Evolutionary conservation across 2,888 invertebrate genomes (phyloP), one percentile per base, ranked within the genome.

Genomic region (Athetis lepigone): DNA sequence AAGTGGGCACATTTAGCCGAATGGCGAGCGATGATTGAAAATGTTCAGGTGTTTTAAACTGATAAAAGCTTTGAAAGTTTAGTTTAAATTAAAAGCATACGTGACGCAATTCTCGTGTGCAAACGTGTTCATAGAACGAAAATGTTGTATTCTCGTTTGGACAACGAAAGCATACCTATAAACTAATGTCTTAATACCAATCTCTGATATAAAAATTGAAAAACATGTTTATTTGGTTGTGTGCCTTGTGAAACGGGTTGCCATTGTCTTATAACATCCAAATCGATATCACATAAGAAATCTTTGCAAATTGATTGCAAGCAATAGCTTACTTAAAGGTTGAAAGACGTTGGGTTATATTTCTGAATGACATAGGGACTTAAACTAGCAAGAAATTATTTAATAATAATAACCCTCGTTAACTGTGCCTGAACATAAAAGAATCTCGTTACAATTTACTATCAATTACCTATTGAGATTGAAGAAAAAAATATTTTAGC

Each of bases 61-160:
- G 51, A 73, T 52, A 62, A 67, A 61, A 70, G 42, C 47, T 46
- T 67, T 59, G 52, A 47, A 51, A 64, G 45, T 47, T 60, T 45
- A 19, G 40, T 67, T 75, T 61, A 63, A 68, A 75, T 75, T 61
- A 63, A 68, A 75, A 71, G 63, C 51, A 70, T 66, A 57, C 42
- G 58, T 78, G 79, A 78, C 64, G 76, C 56, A 70, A 60, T 70
- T 46, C 52, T 61, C 56, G 27, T 54, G 21, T 29, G 60, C 39
- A 55, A 58, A 61, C 40, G 43, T 68, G 40, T 74, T 56, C 55
- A 51, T 55, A 58, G 21, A 70, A 75, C 55, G 64, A 63, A 66
- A 66, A 62, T 60, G 16, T 60, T 37, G 42, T 62, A 62, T 70
- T 70, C 61, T 70, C 19, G 61, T 74, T 49, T 63, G 27, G 27